Evolutionary conservation across 2,113 vertebrate genomes (phyloP).

Genomic region (Rissa tridactyla): DNA sequence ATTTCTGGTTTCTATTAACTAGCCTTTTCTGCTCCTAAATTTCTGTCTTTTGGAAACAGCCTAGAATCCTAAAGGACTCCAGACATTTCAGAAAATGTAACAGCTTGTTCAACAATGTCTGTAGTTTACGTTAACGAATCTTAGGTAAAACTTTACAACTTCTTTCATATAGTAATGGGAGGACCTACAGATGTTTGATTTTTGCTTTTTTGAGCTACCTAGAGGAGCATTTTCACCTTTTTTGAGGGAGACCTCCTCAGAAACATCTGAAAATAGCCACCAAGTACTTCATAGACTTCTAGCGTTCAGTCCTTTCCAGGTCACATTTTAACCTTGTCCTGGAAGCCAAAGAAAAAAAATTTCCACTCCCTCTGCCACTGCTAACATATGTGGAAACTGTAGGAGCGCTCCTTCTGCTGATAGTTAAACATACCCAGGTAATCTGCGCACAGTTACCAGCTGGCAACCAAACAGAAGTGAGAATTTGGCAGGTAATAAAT

Average conservation of each 20-base stretch:
- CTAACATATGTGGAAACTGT: neutral
- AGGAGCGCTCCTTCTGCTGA: neutral
- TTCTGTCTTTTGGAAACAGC: neutral
- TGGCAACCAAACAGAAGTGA: neutral
- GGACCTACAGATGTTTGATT: neutral
- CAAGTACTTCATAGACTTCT: neutral
- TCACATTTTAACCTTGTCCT: neutral
- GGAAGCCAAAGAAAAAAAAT: neutral
- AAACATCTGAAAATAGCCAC: neutral
- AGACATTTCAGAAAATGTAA: neutral
- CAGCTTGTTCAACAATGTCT: neutral
- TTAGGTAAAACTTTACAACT: neutral
- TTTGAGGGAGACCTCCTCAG: neutral
- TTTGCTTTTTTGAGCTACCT: neutral
- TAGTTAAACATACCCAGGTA: neutral
- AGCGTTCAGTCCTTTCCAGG: neutral
- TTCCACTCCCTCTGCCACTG: neutral
- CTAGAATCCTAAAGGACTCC: neutral
- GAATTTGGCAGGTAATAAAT: neutral
- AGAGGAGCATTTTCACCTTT: neutral
- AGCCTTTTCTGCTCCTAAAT: neutral
- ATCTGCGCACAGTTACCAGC: neutral
- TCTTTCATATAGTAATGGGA: neutral
- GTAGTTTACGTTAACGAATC: neutral
- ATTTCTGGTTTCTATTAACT: neutral